Evolutionary conservation across 1,140 invertebrate genomes (phyloP).

Genomic region (Meloidogyne exigua): DNA sequence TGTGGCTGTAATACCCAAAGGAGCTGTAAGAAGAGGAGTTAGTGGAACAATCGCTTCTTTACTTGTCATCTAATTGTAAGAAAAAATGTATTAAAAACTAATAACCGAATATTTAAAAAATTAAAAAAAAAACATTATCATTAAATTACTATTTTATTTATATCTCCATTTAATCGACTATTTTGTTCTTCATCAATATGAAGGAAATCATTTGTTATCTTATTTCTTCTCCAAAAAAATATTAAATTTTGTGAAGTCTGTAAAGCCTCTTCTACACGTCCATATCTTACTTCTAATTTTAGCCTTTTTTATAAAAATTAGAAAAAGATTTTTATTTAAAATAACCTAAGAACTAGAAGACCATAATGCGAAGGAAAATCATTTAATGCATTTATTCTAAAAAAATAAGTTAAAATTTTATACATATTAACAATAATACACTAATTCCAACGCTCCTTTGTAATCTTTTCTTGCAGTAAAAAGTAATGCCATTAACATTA

Average conservation of each 20-base stretch:
- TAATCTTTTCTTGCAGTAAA: slow-evolving; percentile 60
- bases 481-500: slow-evolving; percentile 60
- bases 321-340: neutral
- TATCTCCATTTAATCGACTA: slow-evolving; percentile 16
- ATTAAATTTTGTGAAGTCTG: slow-evolving; percentile 54
- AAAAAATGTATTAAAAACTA: too few species aligned
- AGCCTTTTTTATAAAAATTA: neutral
- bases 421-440: slow-evolving; percentile 20
- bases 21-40: slow-evolving; percentile 53
- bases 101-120: too few species aligned
- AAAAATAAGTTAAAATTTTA: neutral
- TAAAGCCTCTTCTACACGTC: slow-evolving; percentile 54
- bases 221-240: slow-evolving; percentile 48
- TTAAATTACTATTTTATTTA: neutral
- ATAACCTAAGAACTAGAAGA: slow-evolving; percentile 54
- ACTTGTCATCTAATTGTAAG: slow-evolving; percentile 28
- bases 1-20: slow-evolving; percentile 44
- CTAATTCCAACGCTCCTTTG: slow-evolving; percentile 56
- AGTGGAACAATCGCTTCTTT: slow-evolving; percentile 48
- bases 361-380: slow-evolving; percentile 63
- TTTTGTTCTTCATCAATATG: slow-evolving; percentile 19
- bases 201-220: slow-evolving; percentile 19
- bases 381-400: slow-evolving; percentile 44
- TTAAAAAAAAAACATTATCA: too few species aligned
- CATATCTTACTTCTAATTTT: slow-evolving; percentile 59